Percentiles rank a stretch among this genome's conserved stretches.
Conservation (phyloP, 2,797 vertebrate species). For the Chrysocyon brachyurus region DNA sequence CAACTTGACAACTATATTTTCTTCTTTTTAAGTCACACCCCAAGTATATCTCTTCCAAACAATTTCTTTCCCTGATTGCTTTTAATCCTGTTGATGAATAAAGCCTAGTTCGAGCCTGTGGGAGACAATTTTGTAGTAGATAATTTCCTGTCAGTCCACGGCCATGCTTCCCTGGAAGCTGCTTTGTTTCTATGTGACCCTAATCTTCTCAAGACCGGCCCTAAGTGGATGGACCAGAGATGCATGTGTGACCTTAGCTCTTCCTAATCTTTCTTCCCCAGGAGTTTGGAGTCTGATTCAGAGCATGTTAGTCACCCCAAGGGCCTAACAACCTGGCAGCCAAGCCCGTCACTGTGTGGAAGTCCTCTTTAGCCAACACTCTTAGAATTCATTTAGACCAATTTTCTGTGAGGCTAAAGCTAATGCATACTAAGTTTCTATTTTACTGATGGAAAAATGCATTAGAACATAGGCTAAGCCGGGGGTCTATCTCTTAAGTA, state of each 20-base stretch:
- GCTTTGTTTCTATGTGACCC: neutral
- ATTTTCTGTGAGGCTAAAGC: conserved; percentile 11
- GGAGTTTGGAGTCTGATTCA: conserved; percentile 1
- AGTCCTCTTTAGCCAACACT: neutral
- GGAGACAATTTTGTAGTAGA: neutral
- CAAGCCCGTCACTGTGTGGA: neutral
- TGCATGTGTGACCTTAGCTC: neutral
- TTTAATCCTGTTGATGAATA: neutral
- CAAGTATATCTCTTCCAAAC: neutral
- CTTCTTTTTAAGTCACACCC: neutral
- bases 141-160: neutral
- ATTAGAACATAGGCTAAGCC: neutral
- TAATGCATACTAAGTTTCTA: neutral
- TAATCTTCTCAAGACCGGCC: neutral
- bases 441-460: conserved; percentile 25
- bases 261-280: neutral
- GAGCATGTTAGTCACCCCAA: neutral
- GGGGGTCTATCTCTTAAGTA: neutral
- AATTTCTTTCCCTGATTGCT: neutral
- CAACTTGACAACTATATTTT: neutral
- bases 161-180: neutral
- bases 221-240: neutral
- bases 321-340: neutral
- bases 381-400: neutral
- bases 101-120: neutral